Conservation (phyloP, 1,140 invertebrate species). For the Drosophila triauraria region DNA sequence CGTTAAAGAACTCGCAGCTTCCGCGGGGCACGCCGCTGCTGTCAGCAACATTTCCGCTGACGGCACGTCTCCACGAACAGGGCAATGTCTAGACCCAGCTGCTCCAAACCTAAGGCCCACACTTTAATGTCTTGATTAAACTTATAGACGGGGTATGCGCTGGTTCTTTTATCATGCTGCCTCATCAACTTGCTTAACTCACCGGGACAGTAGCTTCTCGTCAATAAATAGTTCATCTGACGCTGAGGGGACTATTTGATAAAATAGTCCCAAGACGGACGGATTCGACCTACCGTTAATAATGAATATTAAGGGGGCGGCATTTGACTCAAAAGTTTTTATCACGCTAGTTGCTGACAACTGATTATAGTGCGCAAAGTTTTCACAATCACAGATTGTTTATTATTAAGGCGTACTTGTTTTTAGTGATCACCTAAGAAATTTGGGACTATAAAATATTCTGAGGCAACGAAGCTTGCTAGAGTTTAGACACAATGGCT, state of each 20-base stretch:
- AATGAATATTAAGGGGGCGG: slow-evolving; percentile 18
- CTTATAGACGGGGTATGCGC: not conserved
- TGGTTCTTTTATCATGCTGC: slow-evolving; percentile 24
- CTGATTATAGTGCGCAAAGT: slow-evolving; percentile 55
- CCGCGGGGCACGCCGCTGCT: slow-evolving; percentile 36
- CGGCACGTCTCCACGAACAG: slow-evolving; percentile 51
- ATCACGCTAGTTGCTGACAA: slow-evolving; percentile 44
- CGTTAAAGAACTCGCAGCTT: slow-evolving; percentile 29
- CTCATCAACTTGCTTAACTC: slow-evolving; percentile 46
- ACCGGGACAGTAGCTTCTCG: slow-evolving; percentile 34
- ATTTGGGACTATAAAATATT: slow-evolving; percentile 30
- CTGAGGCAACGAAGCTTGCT: not conserved
- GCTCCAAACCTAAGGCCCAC: slow-evolving; percentile 31
- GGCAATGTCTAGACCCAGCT: slow-evolving; percentile 21
- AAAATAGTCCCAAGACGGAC: not conserved
- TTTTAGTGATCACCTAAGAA: slow-evolving; percentile 18
- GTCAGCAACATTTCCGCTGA: slow-evolving; percentile 27
- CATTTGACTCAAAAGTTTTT: slow-evolving; percentile 47
- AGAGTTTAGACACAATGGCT: slow-evolving; percentile 12
- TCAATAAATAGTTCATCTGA: slow-evolving; percentile 18
- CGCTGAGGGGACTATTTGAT: not conserved
- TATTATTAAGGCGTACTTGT: slow-evolving; percentile 19
- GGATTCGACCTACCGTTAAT: slow-evolving; percentile 34
- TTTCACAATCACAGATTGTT: slow-evolving; percentile 24
- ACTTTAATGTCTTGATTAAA: slow-evolving; percentile 41